Evolutionary conservation across 2,888 invertebrate species (phyloP), one percentile per base, ranked within the genome.

Genomic region (Blera fallax): DNA sequence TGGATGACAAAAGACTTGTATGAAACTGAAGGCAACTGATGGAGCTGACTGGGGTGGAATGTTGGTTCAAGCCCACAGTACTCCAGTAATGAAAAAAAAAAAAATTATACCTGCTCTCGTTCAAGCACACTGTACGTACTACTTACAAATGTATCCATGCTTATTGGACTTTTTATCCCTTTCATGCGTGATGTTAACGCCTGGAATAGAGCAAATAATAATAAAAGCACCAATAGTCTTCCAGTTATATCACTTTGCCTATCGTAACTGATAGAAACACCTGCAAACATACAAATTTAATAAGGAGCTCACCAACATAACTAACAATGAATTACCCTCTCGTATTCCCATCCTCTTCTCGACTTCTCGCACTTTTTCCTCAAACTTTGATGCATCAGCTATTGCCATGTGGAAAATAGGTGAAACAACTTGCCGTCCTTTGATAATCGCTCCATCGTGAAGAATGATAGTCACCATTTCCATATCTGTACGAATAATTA

Each of bases 401-500:
- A 98, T 95, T 90, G 96, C 96, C 96, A 98, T 97, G 88, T 96
- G 96, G 90, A 94, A 97, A 8, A 95, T 94, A 85, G 94, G 94
- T 82, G 95, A 94, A 27, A 93, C 94, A 0, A 94, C 93, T 58
- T 89, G 89, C 94, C 93, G 93, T 5, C 97, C 98, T 93, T 97
- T 98, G 69, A 98, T 93, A 11, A 98, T 92, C 5, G 98, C 98
- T 16, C 96, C 97, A 87, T 97, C 96, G 88, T 96, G 95, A 11
- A 98, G 92, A 80, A 96, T 94, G 69, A 98, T 96, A 0, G 96
- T 96, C 6, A 97, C 97, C 88, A 96, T 94, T 90, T 97, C 97
- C 89, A 95, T 93, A 90, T 97, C 97, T 0, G 98, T 98, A 45
- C 96, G 93, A 2, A 98, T 95, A 0, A 98, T 95, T 85, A 97